phyloP scores from a whole-genome alignment of 2,888 invertebrate genomes.

The Ophion costatus region DNA sequence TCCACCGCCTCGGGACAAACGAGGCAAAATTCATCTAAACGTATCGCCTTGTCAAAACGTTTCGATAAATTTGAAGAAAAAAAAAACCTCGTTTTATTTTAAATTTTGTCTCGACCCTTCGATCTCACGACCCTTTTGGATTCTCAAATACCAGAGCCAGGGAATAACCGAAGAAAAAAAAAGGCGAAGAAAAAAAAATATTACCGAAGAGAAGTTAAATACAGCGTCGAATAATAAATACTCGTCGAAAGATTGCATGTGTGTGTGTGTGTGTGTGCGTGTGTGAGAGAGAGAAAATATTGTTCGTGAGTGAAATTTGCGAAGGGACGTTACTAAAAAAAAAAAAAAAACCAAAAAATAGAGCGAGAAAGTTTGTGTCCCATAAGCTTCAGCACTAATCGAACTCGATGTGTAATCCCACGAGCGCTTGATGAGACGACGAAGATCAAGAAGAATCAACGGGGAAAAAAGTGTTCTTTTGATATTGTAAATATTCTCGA shows the following conservation, averaged over 20 bases:
- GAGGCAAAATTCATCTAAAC: not conserved
- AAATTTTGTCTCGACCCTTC: not conserved
- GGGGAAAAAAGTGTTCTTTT: constrained; percentile 72
- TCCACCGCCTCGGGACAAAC: not conserved
- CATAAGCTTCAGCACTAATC: constrained; percentile 74
- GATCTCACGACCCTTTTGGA: no score
- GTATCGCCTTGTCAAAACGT: not conserved
- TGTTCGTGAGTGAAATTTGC: constrained; percentile 33
- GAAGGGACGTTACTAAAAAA: constrained; percentile 17
- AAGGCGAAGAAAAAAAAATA: constrained; percentile 14
- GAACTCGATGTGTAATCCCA: constrained; percentile 76
- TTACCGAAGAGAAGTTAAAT: not conserved
- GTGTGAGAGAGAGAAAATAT: constrained; percentile 7
- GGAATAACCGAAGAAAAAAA: constrained; percentile 16
- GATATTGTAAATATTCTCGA: constrained; percentile 82
- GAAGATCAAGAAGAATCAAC: constrained; percentile 52
- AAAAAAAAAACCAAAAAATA: constrained; percentile 44
- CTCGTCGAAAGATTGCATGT: constrained; percentile 11
- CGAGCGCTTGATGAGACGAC: constrained; percentile 55
- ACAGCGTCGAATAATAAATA: constrained; percentile 4
- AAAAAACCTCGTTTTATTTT: not conserved
- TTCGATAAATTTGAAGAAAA: no score
- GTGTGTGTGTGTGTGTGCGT: not conserved
- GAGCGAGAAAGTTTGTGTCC: constrained; percentile 64
- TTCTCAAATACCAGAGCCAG: constrained; percentile 15